These are phyloP conservation scores for Pachycephus smyrnensis DNA, from an alignment of 2,888 invertebrate species.

Conservation along the genomic window DNA sequence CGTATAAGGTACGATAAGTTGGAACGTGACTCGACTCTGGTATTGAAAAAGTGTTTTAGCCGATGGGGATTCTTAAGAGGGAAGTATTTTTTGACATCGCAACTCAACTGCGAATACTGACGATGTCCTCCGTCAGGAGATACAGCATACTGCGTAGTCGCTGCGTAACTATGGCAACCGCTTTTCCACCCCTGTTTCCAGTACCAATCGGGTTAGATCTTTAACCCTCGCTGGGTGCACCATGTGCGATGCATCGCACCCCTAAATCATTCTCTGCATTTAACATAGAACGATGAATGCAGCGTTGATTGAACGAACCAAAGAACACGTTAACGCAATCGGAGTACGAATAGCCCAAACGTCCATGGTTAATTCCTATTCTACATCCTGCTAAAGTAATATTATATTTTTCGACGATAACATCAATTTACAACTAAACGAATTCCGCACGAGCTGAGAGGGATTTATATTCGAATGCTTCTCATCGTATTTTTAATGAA, in stretches of 20 bases:
- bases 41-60: background rate
- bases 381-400: background rate
- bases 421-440: background rate
- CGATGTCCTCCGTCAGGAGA: conserved; percentile 11
- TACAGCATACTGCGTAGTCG: background rate
- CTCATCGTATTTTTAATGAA: background rate
- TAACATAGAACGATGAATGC: background rate
- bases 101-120: conserved; percentile 16
- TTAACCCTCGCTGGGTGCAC: background rate
- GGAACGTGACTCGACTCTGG: background rate
- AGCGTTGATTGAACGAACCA: background rate
- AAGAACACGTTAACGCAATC: background rate
- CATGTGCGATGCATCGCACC: background rate
- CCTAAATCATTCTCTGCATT: background rate
- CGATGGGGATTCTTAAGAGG: background rate
- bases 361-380: background rate
- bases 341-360: background rate
- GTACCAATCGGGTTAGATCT: conserved; percentile 14
- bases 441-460: background rate
- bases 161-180: conserved; percentile 12
- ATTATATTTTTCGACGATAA: background rate
- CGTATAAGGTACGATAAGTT: background rate
- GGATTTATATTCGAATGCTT: background rate
- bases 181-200: conserved; percentile 14
- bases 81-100: conserved; percentile 7